Base-by-base conservation (phyloP, 2,113 vertebrate genomes). In the Brachyistius frenatus region DNA sequence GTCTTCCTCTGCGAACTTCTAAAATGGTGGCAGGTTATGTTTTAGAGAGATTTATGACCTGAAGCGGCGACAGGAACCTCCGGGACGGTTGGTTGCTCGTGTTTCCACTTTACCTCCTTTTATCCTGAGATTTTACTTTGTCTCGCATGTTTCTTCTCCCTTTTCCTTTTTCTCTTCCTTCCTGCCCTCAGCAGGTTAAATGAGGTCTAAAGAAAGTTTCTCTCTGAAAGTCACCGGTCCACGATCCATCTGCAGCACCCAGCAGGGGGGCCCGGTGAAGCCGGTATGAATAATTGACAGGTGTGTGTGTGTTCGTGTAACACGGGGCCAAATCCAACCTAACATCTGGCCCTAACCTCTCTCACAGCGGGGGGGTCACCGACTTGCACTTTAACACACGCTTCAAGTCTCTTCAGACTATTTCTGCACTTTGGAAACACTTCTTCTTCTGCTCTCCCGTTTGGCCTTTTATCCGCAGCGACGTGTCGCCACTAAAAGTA, bases 251-350 rank as follows among this genome's bases (percentile, higher is more conserved):
- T 5, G 16, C 8, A 63, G 41, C 47, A 54, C 65, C 57, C 86
- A 87, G 85, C 66, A 62, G 78, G 86, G 73, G 73, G 73, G 73
- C 75, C 64, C 66, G 44, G 68, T 14, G 64, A 44, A 57, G 70
- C 23, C 23, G n/a, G 3, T 65, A 83, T 90, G 70, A 89, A 90
- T 89, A 88, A 85, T 89, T 89, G 41, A 89, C 73, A 66, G 80
- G 62, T 80, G 80, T 79, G 65, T 74, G 71, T 81, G 83, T 23
- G 23, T 23, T 23, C 23, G 23, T 23, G 23, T 23, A 23, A 23
- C 23, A 23, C 23, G 23, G 23, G 23, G 23, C 23, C 16, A 49
- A 84, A 78, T 86, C 81, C 61, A 85, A 78, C 79, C 85, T 37
- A 66, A 81, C 83, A 86, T 89, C 86, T 83, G 87, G 83, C 65